Base-by-base conservation (phyloP, 2,888 invertebrate species). In the Archips crataeganus region DNA sequence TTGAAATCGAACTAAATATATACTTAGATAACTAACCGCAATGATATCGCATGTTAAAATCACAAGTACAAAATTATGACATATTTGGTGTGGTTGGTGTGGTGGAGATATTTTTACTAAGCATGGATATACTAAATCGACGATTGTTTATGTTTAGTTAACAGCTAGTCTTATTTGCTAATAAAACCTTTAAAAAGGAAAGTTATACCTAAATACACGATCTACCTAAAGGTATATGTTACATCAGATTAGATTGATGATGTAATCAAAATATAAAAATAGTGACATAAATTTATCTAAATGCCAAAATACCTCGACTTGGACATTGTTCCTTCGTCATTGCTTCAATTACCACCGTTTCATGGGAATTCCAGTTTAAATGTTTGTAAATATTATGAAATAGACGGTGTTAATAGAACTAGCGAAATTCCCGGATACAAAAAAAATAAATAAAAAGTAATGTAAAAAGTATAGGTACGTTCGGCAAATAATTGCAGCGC, bases 1-100 rank as follows among this genome's bases (percentile, higher is more conserved):
- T 63, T 54, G 70, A 57, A 47, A 70, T 5, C 65, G 45, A 74
- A 63, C 70, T 34, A 59, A 39, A 54, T 49, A 57, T 45, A 63
- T 63, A 23, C 47, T 54, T 57, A 47, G 57, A 45, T 68, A 54
- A 11, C 51, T 49, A 9, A 57, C 62, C 67, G 59, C 68, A 42
- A 3, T 32, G 23, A 57, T 10, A 32, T 10, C 6, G 15, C 9
- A 51, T 51, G 51, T 51, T 15, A 51, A 49, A 13, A 51, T 5
- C 5, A 15, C 1, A 51, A 10, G 36, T 51, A 15, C 51, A 2
- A 6, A 51, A 51, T 23, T 15, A 15, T 51, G 9, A 2, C 3
- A 6, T 4, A 11, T 2, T n/a, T 13, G n/a, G 49, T 49, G 49
- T 49, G 49, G 13, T 49, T 13, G 36, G 36, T 36, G 5, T 36